These are phyloP conservation scores for Heliopora coerulea DNA, from an alignment of 92 coral and sea anemone genomes.

Conservation along the genomic window DNA sequence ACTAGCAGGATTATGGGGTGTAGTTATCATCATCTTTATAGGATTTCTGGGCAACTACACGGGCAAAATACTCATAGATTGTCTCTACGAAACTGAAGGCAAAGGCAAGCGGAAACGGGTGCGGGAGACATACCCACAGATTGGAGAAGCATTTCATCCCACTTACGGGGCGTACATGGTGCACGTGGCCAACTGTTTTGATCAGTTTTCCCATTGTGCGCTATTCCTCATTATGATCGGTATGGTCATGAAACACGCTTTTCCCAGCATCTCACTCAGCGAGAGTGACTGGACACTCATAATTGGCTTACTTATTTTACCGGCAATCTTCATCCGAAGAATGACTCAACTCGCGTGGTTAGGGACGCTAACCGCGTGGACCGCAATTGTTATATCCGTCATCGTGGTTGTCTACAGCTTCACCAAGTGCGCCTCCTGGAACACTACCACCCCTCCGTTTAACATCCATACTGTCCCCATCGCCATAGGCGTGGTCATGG, in stretches of 20 bases:
- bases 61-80: slow-evolving; percentile 56
- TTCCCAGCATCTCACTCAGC: slow-evolving; percentile 45
- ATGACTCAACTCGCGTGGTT: slow-evolving; percentile 61
- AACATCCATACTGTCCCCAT: slow-evolving; percentile 58
- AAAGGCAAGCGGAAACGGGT: slow-evolving; percentile 53
- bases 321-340: slow-evolving; percentile 50
- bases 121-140: slow-evolving; percentile 51
- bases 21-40: slow-evolving; percentile 49
- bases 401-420: slow-evolving; percentile 51
- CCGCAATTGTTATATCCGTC: slow-evolving; percentile 51
- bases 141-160: slow-evolving; percentile 58
- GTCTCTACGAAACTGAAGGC: slow-evolving; percentile 48
- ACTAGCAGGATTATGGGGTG: slow-evolving; percentile 62
- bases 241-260: slow-evolving; percentile 54
- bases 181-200: slow-evolving; percentile 57
- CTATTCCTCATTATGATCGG: slow-evolving; percentile 55
- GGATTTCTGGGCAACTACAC: slow-evolving; percentile 59
- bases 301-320: slow-evolving; percentile 48
- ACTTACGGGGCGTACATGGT: slow-evolving; percentile 55
- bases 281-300: slow-evolving; percentile 60
- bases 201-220: slow-evolving; percentile 61
- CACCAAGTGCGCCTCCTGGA: slow-evolving; percentile 53
- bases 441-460: slow-evolving; percentile 48
- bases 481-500: slow-evolving; percentile 62
- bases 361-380: slow-evolving; percentile 54